phyloP scores from a whole-genome alignment of 2,113 vertebrate genomes.

The Lucifuga dentata region DNA sequence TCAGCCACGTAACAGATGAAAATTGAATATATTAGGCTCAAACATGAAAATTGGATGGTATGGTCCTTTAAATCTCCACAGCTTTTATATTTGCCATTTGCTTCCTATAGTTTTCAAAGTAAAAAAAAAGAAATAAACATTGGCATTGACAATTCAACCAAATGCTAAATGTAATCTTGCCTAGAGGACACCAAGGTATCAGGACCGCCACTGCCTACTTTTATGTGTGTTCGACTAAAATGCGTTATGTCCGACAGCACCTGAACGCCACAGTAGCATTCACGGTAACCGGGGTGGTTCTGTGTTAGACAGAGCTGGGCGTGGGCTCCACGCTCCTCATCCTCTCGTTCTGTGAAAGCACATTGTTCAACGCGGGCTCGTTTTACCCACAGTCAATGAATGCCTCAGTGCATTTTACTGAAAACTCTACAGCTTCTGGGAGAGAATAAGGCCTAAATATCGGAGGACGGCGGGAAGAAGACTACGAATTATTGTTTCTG shows the following conservation, averaged over 20 bases:
- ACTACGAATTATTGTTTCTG: conserved; percentile 41
- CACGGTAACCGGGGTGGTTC: conserved; percentile 74
- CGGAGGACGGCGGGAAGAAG: conserved; percentile 39
- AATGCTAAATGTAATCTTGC: too few relatives aligned
- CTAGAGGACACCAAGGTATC: too few relatives aligned
- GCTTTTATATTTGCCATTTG: too few relatives aligned
- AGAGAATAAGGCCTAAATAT: conserved; percentile 31
- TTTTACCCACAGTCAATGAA: conserved; percentile 58
- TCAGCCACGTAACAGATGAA: too few relatives aligned
- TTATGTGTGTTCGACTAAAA: too few relatives aligned
- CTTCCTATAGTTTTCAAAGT: too few relatives aligned
- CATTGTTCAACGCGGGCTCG: conserved; percentile 79
- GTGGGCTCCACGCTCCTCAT: conserved; percentile 77
- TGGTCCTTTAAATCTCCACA: too few relatives aligned
- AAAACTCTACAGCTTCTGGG: conserved; percentile 39
- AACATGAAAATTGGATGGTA: too few relatives aligned
- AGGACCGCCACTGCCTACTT: too few relatives aligned
- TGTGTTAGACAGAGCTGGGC: conserved; percentile 78
- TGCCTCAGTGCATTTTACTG: conserved; percentile 41
- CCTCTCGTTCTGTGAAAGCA: conserved; percentile 69
- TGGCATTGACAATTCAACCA: too few relatives aligned
- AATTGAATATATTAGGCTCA: too few relatives aligned
- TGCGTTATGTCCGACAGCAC: conserved; percentile 8
- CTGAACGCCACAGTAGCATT: conserved; percentile 53
- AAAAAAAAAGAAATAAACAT: too few relatives aligned